A percentile compares a stretch with the other conserved stretches of the same genome.
Conservation (phyloP, 2,888 invertebrate species). For the Andrena chrysosceles region DNA sequence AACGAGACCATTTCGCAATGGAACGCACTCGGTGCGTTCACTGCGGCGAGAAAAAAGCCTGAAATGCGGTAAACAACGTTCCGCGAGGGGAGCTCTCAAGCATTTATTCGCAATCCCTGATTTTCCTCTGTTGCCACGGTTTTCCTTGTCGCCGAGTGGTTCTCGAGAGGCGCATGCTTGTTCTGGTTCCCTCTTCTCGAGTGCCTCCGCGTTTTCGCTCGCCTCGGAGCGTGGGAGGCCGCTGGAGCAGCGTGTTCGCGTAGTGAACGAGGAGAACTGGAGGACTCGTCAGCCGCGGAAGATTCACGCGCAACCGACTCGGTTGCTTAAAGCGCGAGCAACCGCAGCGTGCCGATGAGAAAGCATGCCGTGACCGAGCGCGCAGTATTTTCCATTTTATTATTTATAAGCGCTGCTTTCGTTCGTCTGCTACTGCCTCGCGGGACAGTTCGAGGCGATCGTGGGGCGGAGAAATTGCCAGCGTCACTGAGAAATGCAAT, state of each 20-base stretch:
- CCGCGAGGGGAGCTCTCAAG: neutral
- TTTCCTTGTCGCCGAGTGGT: neutral
- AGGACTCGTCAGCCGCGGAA: neutral
- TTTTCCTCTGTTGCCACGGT: neutral
- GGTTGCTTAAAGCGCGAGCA: slow-evolving; percentile 49
- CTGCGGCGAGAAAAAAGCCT: neutral
- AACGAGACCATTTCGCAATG: slow-evolving; percentile 31
- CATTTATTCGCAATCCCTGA: neutral
- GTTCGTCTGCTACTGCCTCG: slow-evolving; percentile 1
- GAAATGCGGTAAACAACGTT: slow-evolving; percentile 27
- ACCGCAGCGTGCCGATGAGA: slow-evolving; percentile 73
- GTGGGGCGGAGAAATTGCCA: slow-evolving; percentile 28
- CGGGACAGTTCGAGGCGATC: neutral
- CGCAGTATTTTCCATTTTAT: slow-evolving; percentile 76
- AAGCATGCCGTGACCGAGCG: slow-evolving; percentile 73
- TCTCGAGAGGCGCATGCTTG: neutral
- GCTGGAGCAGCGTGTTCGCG: no score
- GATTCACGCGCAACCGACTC: slow-evolving; percentile 13
- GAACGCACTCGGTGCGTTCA: neutral
- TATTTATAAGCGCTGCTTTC: slow-evolving; percentile 64
- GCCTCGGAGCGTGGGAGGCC: neutral
- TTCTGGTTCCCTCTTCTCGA: neutral
- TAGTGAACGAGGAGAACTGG: no score
- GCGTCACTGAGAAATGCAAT: slow-evolving; percentile 16
- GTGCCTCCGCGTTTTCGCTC: neutral